Percentiles rank a stretch among this genome's conserved stretches.
Evolutionary conservation across 2,113 vertebrate genomes (phyloP).

Genomic region (Ramphastos sulfuratus): DNA sequence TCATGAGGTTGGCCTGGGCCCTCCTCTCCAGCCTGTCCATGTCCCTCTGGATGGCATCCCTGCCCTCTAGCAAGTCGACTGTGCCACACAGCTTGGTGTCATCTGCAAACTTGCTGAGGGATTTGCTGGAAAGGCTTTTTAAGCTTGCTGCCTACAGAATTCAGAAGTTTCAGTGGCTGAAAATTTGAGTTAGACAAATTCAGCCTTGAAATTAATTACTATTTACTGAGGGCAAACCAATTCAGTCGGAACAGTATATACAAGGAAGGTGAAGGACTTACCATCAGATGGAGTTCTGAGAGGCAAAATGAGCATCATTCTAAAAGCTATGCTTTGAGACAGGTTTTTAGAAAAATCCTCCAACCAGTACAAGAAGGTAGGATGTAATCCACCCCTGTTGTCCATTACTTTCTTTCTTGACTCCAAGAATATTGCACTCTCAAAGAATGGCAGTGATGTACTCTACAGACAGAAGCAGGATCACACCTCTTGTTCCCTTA

Average conservation of each 20-base stretch:
- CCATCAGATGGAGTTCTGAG: neutral
- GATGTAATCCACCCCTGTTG: neutral
- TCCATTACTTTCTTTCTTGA: neutral
- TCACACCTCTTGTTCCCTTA: neutral
- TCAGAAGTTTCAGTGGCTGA: neutral
- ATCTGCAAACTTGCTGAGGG: no score
- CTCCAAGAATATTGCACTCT: neutral
- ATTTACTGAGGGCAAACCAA: neutral
- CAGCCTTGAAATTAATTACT: neutral
- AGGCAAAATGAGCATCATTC: neutral
- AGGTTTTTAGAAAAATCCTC: neutral
- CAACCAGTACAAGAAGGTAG: neutral
- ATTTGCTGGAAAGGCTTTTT: neutral
- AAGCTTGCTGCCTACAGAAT: neutral
- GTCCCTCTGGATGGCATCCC: no score
- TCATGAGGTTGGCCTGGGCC: no score
- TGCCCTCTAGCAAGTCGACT: no score
- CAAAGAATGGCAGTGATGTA: neutral
- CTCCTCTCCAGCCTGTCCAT: no score
- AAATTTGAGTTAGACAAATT: neutral
- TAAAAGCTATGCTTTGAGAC: neutral
- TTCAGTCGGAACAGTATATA: neutral
- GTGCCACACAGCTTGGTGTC: no score
- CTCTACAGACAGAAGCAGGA: neutral
- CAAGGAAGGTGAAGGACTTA: neutral